Evolutionary conservation across 2,797 vertebrate genomes (phyloP).

Genomic region (Micrastur ruficollis): DNA sequence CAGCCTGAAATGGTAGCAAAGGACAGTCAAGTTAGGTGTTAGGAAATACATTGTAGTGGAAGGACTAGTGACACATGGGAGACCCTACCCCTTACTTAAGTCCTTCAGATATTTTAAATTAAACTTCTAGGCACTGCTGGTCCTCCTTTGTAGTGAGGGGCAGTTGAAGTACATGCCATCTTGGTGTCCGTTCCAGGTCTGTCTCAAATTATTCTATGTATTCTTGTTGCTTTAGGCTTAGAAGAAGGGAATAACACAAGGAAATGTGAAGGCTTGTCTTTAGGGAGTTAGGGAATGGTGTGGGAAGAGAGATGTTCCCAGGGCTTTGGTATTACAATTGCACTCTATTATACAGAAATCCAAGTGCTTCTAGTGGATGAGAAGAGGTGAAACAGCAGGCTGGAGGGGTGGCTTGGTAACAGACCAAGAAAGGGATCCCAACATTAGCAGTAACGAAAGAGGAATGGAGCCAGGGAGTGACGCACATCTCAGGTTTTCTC

Average conservation of each 20-base stretch:
- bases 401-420: neutral
- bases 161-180: neutral
- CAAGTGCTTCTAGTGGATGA: neutral
- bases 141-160: neutral
- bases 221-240: neutral
- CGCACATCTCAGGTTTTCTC: neutral
- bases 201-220: neutral
- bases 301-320: neutral
- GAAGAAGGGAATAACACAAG: neutral
- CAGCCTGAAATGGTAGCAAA: neutral
- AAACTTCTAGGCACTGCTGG: neutral
- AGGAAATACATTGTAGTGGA: neutral
- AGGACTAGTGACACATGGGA: neutral
- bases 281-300: neutral
- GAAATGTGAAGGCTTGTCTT: neutral
- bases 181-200: neutral
- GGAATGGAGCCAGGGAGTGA: neutral
- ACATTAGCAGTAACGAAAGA: neutral
- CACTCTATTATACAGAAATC: neutral
- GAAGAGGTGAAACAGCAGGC: neutral
- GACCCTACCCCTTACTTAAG: rapidly evolving
- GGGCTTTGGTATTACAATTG: neutral
- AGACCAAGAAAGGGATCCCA: neutral
- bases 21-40: neutral
- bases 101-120: neutral